Evolutionary conservation across 1,140 invertebrate species (phyloP).

Genomic region (Plodia interpunctella): DNA sequence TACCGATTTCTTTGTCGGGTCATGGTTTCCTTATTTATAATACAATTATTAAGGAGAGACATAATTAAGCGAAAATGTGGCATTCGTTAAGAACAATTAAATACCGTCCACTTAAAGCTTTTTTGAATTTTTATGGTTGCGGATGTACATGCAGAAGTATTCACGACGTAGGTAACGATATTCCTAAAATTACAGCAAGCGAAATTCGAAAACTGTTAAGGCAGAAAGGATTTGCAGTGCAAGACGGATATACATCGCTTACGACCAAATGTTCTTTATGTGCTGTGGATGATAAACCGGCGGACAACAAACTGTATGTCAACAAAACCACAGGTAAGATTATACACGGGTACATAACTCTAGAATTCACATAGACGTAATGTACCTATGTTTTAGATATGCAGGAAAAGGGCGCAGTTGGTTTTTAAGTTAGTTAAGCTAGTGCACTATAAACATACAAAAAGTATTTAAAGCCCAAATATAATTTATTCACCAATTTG

Average conservation of each 20-base stretch:
- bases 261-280: slow-evolving; percentile 59
- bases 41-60: background rate
- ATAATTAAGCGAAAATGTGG: slow-evolving; percentile 26
- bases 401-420: no score
- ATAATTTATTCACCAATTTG: no score
- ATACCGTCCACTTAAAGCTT: slow-evolving; percentile 16
- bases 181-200: slow-evolving; percentile 50
- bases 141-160: slow-evolving; percentile 34
- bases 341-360: no score
- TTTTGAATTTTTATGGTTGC: slow-evolving; percentile 20
- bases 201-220: slow-evolving; percentile 61
- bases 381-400: no score
- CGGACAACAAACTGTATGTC: slow-evolving; percentile 52
- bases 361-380: no score
- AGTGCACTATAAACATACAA: no score
- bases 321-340: slow-evolving; percentile 63
- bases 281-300: slow-evolving; percentile 41
- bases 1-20: no score
- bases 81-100: slow-evolving; percentile 22
- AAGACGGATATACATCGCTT: slow-evolving; percentile 61
- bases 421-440: no score
- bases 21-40: no score
- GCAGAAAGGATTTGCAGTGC: slow-evolving; percentile 63
- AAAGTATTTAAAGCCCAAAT: no score
- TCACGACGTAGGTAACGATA: slow-evolving; percentile 56